A percentile compares a stretch with the other conserved stretches of the same genome.
Conservation (phyloP, 1,140 invertebrate species). For the Holcopasites calliopsidis region DNA sequence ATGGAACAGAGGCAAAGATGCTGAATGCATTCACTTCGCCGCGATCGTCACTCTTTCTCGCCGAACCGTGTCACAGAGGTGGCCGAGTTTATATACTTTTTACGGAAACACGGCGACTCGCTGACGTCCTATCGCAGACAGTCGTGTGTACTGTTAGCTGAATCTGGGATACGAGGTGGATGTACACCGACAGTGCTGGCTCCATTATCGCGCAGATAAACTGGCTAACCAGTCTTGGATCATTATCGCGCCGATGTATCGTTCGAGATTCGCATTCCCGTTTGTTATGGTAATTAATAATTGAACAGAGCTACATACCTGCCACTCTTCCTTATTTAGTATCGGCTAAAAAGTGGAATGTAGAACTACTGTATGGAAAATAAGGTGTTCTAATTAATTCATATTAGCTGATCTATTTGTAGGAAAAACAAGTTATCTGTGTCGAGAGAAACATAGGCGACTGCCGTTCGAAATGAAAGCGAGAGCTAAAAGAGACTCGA, state of each 20-base stretch:
- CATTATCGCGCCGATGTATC: not conserved
- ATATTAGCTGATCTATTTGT: too few relatives aligned
- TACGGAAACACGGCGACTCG: conserved; percentile 22
- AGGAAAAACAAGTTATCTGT: too few relatives aligned
- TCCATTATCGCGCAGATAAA: conserved; percentile 38
- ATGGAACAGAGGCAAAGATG: not conserved
- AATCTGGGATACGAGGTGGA: conserved; percentile 61
- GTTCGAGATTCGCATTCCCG: too few relatives aligned
- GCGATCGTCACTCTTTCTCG: too few relatives aligned
- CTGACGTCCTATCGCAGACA: conserved; percentile 32
- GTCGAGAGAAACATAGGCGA: too few relatives aligned
- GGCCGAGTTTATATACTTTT: conserved; percentile 51
- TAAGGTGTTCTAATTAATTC: too few relatives aligned
- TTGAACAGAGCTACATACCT: too few relatives aligned
- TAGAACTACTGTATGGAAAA: too few relatives aligned
- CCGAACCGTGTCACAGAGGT: conserved; percentile 36
- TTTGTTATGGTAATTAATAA: not conserved
- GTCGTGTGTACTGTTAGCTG: conserved; percentile 54
- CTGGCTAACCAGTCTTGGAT: not conserved
- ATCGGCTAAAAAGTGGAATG: too few relatives aligned
- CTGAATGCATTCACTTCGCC: too few relatives aligned
- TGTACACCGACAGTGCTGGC: conserved; percentile 37
- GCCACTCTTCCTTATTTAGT: too few relatives aligned
- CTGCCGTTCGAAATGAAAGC: not conserved
- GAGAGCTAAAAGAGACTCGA: not conserved